Evolutionary conservation across 1,140 invertebrate genomes (phyloP).

Genomic region (Leptinotarsa texana): DNA sequence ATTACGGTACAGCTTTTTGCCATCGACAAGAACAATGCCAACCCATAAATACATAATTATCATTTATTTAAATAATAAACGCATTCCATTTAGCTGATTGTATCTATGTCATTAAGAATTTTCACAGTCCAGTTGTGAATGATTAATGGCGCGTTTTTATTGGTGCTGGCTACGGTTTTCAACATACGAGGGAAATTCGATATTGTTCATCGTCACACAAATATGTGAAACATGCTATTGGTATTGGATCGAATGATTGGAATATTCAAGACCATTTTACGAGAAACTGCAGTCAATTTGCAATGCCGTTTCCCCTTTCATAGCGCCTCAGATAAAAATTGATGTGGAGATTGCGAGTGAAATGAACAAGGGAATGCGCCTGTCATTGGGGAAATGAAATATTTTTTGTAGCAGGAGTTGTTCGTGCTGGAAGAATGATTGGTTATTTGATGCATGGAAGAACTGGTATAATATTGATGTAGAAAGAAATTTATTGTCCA

Average conservation of each 20-base stretch:
- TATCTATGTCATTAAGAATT: slow-evolving; percentile 18
- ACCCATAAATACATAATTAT: slow-evolving; percentile 20
- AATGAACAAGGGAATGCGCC: too few relatives aligned
- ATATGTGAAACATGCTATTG: too few relatives aligned
- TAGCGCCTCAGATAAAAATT: neutral
- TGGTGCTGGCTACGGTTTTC: neutral
- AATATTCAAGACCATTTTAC: neutral
- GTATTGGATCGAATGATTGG: too few relatives aligned
- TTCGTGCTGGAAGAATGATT: too few relatives aligned
- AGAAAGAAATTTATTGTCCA: too few relatives aligned
- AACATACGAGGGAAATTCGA: neutral
- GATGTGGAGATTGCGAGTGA: neutral
- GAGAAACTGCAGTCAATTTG: neutral
- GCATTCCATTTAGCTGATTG: slow-evolving; percentile 16
- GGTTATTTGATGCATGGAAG: too few relatives aligned
- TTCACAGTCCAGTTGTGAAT: slow-evolving; percentile 7
- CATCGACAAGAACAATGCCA: slow-evolving; percentile 17
- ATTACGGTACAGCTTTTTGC: slow-evolving; percentile 17
- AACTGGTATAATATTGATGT: too few relatives aligned
- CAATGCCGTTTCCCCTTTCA: neutral
- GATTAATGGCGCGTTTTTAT: slow-evolving; percentile 9
- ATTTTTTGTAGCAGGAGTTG: too few relatives aligned
- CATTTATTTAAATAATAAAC: slow-evolving; percentile 18
- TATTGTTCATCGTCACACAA: too few relatives aligned
- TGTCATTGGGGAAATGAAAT: too few relatives aligned